phyloP scores from a whole-genome alignment of 2,113 vertebrate species.

The Cyphomyrus discorhynchus region DNA sequence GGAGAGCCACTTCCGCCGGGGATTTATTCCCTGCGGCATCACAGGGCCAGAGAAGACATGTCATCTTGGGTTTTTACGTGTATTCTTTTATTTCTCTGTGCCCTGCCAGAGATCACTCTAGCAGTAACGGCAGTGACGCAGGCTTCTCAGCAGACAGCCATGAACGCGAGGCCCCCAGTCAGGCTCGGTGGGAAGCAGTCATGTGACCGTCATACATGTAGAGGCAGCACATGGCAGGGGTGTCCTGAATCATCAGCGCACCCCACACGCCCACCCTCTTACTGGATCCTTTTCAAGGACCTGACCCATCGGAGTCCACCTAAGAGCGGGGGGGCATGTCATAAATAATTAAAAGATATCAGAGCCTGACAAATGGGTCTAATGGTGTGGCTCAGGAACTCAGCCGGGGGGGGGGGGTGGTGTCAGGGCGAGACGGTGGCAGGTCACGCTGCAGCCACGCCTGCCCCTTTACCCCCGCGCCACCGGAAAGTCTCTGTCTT shows the following conservation, averaged over 20 bases:
- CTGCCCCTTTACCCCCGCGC: neutral
- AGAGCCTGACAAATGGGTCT: neutral
- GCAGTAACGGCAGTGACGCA: conserved; percentile 19
- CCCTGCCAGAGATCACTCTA: neutral
- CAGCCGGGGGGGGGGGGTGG: neutral
- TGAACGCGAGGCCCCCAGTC: neutral
- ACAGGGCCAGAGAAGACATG: neutral
- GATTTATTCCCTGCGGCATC: conserved; percentile 1
- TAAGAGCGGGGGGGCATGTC: neutral
- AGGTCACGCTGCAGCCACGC: neutral
- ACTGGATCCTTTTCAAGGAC: too few species aligned
- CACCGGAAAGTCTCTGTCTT: neutral
- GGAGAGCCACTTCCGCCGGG: neutral
- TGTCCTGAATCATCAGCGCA: neutral
- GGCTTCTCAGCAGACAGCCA: conserved; percentile 11
- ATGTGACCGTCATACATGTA: neutral
- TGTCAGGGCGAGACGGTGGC: neutral
- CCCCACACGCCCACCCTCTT: neutral
- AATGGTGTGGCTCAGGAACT: neutral
- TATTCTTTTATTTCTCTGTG: conserved; percentile 2
- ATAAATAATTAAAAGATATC: neutral
- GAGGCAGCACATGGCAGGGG: neutral
- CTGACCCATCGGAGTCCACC: neutral
- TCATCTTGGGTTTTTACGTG: neutral
- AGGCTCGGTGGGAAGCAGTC: neutral